Conservation (phyloP, 2,113 vertebrate genomes). For the Pristiophorus japonicus region DNA sequence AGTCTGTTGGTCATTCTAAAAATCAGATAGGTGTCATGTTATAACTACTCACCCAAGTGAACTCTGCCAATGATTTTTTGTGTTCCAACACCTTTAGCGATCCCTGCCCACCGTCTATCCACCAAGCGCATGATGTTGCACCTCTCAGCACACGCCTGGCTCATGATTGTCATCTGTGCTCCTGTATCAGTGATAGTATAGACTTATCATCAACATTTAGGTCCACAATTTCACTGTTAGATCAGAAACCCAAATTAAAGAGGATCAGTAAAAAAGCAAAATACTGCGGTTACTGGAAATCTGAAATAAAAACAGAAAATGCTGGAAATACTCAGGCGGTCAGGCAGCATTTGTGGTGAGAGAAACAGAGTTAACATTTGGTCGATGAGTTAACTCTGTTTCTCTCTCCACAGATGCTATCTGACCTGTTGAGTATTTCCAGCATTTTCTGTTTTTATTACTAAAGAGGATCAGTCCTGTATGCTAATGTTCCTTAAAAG, state of each 20-base stretch:
- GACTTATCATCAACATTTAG: slow-evolving; percentile 2
- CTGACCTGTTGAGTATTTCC: too few species aligned
- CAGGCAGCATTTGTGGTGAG: too few species aligned
- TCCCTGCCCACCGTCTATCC: slow-evolving; percentile 92
- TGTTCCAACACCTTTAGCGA: slow-evolving; percentile 93
- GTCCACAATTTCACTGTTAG: background rate
- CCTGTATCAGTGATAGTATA: slow-evolving; percentile 57
- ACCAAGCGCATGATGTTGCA: slow-evolving; percentile 98
- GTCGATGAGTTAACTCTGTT: too few species aligned
- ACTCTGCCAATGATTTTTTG: slow-evolving; percentile 97
- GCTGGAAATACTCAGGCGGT: too few species aligned
- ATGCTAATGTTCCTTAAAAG: background rate
- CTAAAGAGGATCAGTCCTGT: too few species aligned
- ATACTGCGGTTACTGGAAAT: too few species aligned
- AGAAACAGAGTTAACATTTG: too few species aligned
- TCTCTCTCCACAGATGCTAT: too few species aligned
- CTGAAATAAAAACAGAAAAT: too few species aligned
- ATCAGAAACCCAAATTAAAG: background rate
- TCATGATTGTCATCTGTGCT: slow-evolving; percentile 99
- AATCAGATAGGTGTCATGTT: too few species aligned
- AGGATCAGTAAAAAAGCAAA: too few species aligned
- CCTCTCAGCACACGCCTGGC: slow-evolving; percentile 91
- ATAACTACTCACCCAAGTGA: slow-evolving; percentile 73
- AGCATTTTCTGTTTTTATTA: too few species aligned
- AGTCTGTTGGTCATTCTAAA: background rate